Percentiles rank a stretch among this genome's conserved stretches.
These are phyloP conservation scores for Podocnemis expansa DNA, from an alignment of 2,113 vertebrate genomes.

Conservation along the genomic window DNA sequence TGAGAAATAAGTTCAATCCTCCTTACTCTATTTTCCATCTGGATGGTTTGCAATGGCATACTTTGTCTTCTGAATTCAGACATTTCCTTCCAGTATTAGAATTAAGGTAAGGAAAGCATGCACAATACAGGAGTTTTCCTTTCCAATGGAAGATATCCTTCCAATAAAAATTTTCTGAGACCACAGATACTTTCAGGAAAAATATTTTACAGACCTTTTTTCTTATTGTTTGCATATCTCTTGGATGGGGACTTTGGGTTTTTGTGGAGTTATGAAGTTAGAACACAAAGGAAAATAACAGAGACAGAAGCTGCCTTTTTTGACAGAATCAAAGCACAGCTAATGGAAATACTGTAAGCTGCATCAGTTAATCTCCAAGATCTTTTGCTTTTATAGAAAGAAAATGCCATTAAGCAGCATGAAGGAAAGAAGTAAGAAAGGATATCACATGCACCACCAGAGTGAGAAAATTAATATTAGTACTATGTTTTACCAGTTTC, in stretches of 20 bases:
- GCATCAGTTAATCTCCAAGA: constrained; percentile 69
- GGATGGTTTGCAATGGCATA: constrained; percentile 10
- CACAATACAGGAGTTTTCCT: constrained; percentile 24
- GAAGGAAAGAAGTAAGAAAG: constrained; percentile 69
- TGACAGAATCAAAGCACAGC: constrained; percentile 63
- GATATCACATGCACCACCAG: constrained; percentile 44
- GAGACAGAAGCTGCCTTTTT: constrained; percentile 58
- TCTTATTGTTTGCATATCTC: constrained; percentile 62
- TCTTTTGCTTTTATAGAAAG: constrained; percentile 65
- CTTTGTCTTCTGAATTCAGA: constrained; percentile 57
- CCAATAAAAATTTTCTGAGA: constrained; percentile 51
- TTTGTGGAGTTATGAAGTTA: constrained; percentile 60
- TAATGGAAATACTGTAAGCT: constrained; percentile 70
- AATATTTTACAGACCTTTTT: constrained; percentile 69
- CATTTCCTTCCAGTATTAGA: constrained; percentile 61
- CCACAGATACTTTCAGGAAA: constrained; percentile 54
- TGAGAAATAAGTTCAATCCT: constrained; percentile 2
- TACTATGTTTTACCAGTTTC: constrained; percentile 50
- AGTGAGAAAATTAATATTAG: constrained; percentile 69
- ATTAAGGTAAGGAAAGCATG: constrained; percentile 53
- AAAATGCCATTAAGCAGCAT: constrained; percentile 64
- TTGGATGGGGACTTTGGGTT: constrained; percentile 56
- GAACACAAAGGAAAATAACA: constrained; percentile 72
- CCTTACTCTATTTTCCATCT: constrained; percentile 47
- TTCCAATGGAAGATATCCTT: constrained; percentile 65